Base-by-base conservation (phyloP, 92 coral and sea anemone species). In the Paragorgia papillata region DNA sequence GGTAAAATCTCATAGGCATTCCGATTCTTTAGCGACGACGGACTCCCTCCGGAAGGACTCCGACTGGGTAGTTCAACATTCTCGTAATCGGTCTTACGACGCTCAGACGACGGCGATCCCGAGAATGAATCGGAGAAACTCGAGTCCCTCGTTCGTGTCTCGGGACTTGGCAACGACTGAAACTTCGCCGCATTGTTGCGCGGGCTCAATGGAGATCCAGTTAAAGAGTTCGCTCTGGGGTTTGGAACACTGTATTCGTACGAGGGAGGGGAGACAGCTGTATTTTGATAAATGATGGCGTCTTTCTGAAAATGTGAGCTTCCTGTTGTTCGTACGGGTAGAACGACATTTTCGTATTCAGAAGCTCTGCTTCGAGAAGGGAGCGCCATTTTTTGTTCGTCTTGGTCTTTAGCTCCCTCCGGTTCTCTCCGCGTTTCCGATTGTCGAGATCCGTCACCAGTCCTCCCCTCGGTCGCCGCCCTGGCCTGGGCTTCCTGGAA, bases 1-100 rank as follows among this genome's bases (percentile, higher is more conserved):
- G 97, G 97, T 61, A 92, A 92, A 18, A 90, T 84, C 83, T 93
- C 97, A 53, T 89, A 89, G 5, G 80, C 79, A 31, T 85, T 61
- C 19, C 68, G 88, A 61, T 19, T n/a, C 18, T 10, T 43, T 28
- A 9, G 49, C 60, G 86, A 62, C 3, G 83, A 62, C n/a, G 82
- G 51, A 68, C 83, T 57, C 62, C 61, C 79, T 73, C 70, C 63
- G 56, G 76, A 80, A 18, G 80, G 82, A 69, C 73, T 68, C 65
- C 46, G 41, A 59, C 43, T 30, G 19, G 65, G 76, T 0, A 86
- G 79, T 2, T 96, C 97, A 3, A 88, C 87, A 19, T 90, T 88
- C 66, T 89, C 97, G 71, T 95, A 95, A 50, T 90, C 67, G 18
- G 97, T 79, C 41, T 86, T 51, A 24, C 80, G 78, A 61, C 68